These are phyloP conservation scores for Promerops cafer DNA, from an alignment of 2,113 vertebrate genomes.

Conservation along the genomic window DNA sequence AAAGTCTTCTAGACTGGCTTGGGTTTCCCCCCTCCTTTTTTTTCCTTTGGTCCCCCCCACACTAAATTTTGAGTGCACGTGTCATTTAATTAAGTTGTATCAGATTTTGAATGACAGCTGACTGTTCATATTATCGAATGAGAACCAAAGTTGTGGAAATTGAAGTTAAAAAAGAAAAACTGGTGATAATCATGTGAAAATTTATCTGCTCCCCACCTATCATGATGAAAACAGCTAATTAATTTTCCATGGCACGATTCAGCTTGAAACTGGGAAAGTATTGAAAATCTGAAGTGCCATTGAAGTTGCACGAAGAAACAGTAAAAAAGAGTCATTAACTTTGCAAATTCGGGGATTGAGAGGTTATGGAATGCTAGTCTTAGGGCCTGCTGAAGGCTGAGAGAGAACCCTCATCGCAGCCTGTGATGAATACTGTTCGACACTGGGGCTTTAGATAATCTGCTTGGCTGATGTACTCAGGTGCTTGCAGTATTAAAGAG, in stretches of 20 bases:
- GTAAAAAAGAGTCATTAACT: neutral
- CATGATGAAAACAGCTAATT: neutral
- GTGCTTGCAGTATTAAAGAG: fast-evolving
- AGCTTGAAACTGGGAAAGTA: neutral
- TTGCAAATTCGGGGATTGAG: neutral
- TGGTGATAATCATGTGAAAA: neutral
- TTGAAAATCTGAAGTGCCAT: neutral
- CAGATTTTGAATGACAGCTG: neutral
- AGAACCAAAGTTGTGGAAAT: neutral
- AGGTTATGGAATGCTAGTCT: neutral
- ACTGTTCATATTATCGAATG: fast-evolving
- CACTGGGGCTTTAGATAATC: neutral
- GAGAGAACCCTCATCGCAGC: neutral
- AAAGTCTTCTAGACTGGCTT: neutral
- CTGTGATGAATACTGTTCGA: neutral
- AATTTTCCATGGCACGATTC: neutral
- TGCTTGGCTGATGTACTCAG: neutral
- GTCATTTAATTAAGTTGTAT: neutral
- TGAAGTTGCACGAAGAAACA: neutral
- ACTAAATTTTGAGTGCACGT: neutral
- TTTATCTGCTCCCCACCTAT: neutral
- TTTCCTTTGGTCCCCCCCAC: fast-evolving
- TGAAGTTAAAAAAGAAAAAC: neutral
- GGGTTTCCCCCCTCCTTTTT: too few relatives aligned
- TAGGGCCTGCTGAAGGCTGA: neutral